A percentile compares a stretch with the other conserved stretches of the same genome.
Conservation (phyloP, 1,140 invertebrate genomes). For the Lutraria rhynchaena region DNA sequence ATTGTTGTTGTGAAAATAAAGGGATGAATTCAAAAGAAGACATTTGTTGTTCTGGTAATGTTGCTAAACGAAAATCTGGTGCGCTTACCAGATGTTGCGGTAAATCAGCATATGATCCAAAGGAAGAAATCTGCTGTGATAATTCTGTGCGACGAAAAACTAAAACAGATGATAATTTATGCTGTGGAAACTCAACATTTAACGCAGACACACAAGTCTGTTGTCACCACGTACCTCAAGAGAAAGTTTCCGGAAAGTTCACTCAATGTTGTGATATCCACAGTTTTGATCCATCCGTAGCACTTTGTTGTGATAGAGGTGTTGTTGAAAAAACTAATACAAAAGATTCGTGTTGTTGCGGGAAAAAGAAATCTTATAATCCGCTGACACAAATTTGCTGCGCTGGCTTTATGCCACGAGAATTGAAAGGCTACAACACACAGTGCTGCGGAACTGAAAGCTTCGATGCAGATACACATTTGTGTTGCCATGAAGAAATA, state of each 20-base stretch:
- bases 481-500: slow-evolving; percentile 28
- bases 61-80: neutral
- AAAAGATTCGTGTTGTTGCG: slow-evolving; percentile 24
- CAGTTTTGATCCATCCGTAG: slow-evolving; percentile 21
- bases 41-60: slow-evolving; percentile 16
- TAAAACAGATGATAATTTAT: slow-evolving; percentile 19
- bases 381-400: slow-evolving; percentile 10
- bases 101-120: slow-evolving; percentile 1
- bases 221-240: slow-evolving; percentile 27
- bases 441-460: slow-evolving; percentile 27
- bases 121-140: slow-evolving; percentile 11
- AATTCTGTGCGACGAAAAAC: neutral
- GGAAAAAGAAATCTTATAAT: slow-evolving; percentile 25
- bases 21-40: slow-evolving; percentile 24
- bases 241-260: neutral
- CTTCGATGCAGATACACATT: slow-evolving; percentile 12
- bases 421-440: neutral
- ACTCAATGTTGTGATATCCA: slow-evolving; percentile 39
- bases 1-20: slow-evolving; percentile 34
- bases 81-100: slow-evolving; percentile 4
- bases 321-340: slow-evolving; percentile 27
- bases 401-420: slow-evolving; percentile 4
- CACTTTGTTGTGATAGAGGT: slow-evolving; percentile 28
- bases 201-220: slow-evolving; percentile 12
- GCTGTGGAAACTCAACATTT: slow-evolving; percentile 35